Base-by-base conservation (phyloP, 2,888 invertebrate species). In the Lycophotia porphyrea region DNA sequence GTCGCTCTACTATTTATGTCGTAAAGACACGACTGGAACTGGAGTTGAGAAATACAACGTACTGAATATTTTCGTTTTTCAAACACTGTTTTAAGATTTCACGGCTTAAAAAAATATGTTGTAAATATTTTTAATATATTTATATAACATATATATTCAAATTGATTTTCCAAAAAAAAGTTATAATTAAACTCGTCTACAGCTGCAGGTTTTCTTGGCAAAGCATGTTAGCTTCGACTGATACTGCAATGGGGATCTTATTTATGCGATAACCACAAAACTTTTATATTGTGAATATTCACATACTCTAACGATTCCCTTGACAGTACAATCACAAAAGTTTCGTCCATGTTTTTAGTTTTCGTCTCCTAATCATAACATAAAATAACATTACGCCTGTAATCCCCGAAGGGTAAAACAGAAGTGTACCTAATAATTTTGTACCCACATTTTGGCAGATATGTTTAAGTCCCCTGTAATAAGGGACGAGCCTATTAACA, bases 1-100 rank as follows among this genome's bases (percentile, higher is more conserved):
- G 78, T 58, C 60, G 81, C 74, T 78, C 75, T 82, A 86, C 82
- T 80, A 78, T 80, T 78, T 83, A 76, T 85, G 87, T 88, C 81
- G 88, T 84, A 82, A 83, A 82, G 74, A n/a, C 70, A 83, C 49
- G 47, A 63, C 63, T 24, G 24, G 31, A 69, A 70, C 36, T n/a
- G 5, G 70, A 85, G 55, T 58, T 66, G 58, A 0, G 68, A 84
- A 80, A 69, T 42, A 27, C 2, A 63, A 58, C 21, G 4, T 58
- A 9, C 9, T 58, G 9, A 58, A 21, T 9, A 9, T 8, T 31
- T 58, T 31, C 1, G 58, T 7, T 27, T n/a, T n/a, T n/a, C n/a
- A n/a, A n/a, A n/a, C n/a, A n/a, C n/a, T n/a, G n/a, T n/a, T n/a
- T n/a, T n/a, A n/a, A n/a, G n/a, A n/a, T n/a, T n/a, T n/a, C n/a